Percentiles rank a stretch among this genome's conserved stretches.
Evolutionary conservation across 2,888 invertebrate genomes (phyloP).

Genomic region (Caenorhabditis sp.): DNA sequence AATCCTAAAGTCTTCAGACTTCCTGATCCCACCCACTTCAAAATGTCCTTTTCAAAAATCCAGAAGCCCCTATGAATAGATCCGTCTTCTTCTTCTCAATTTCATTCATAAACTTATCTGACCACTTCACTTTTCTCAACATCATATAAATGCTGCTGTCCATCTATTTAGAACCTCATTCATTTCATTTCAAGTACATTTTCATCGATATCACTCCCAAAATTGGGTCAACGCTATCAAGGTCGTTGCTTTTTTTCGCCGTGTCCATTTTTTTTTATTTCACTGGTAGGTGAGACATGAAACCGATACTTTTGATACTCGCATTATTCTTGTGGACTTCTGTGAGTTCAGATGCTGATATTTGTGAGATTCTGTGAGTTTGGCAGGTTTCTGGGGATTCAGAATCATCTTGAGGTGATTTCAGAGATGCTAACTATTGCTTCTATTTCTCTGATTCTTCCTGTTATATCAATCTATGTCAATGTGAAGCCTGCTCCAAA

Average conservation of each 20-base stretch:
- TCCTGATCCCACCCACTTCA: no score
- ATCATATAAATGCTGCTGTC: neutral
- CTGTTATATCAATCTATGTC: conserved; percentile 42
- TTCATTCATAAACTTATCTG: neutral
- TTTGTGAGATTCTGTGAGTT: conserved; percentile 31
- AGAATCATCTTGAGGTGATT: conserved; percentile 5
- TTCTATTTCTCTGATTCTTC: conserved; percentile 45
- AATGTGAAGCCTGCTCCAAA: conserved; percentile 32
- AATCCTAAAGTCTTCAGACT: no score
- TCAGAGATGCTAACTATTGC: conserved; percentile 47
- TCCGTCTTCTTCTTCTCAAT: neutral
- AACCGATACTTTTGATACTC: neutral
- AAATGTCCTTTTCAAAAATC: no score
- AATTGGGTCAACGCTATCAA: neutral
- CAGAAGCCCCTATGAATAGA: no score
- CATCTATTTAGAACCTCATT: neutral
- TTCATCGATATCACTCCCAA: neutral
- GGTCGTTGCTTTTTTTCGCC: neutral
- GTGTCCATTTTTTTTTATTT: neutral
- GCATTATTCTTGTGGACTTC: neutral
- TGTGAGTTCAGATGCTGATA: conserved; percentile 9
- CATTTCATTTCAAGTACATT: neutral
- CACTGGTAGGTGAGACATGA: neutral
- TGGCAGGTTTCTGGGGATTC: neutral
- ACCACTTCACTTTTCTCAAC: neutral